These are phyloP conservation scores for Nephotettix cincticeps DNA, from an alignment of 1,140 invertebrate genomes.

Conservation along the genomic window DNA sequence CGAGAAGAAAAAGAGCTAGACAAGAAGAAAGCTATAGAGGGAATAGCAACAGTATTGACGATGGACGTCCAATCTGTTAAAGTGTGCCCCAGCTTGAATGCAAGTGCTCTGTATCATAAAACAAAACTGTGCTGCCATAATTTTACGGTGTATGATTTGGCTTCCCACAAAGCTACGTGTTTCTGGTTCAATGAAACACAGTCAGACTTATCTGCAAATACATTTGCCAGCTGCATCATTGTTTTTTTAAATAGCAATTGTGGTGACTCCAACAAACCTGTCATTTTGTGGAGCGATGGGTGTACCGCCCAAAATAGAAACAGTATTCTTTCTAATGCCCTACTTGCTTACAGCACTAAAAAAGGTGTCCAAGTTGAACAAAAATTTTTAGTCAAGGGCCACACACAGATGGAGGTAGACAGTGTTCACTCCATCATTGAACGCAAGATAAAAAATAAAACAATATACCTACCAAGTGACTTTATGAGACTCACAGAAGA, in stretches of 20 bases:
- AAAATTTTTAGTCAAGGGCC: conserved; percentile 44
- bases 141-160: conserved; percentile 49
- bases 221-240: conserved; percentile 45
- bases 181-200: conserved; percentile 50
- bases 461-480: not conserved
- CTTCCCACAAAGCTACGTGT: conserved; percentile 39
- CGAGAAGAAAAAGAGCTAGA: conserved; percentile 38
- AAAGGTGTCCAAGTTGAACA: conserved; percentile 40
- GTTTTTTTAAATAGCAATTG: conserved; percentile 40
- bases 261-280: not conserved
- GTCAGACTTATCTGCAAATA: conserved; percentile 46
- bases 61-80: conserved; percentile 48
- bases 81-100: conserved; percentile 44
- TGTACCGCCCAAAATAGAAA: conserved; percentile 46
- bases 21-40: conserved; percentile 35
- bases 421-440: conserved; percentile 37
- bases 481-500: conserved; percentile 20
- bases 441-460: conserved; percentile 20
- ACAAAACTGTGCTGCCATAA: conserved; percentile 49
- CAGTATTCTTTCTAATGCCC: conserved; percentile 42
- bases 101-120: conserved; percentile 49
- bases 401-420: conserved; percentile 46
- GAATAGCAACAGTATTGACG: conserved; percentile 38
- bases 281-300: conserved; percentile 37
- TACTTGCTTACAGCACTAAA: conserved; percentile 39